phyloP scores from a whole-genome alignment of 2,888 invertebrate genomes.

The Seladonia tumulorum region DNA sequence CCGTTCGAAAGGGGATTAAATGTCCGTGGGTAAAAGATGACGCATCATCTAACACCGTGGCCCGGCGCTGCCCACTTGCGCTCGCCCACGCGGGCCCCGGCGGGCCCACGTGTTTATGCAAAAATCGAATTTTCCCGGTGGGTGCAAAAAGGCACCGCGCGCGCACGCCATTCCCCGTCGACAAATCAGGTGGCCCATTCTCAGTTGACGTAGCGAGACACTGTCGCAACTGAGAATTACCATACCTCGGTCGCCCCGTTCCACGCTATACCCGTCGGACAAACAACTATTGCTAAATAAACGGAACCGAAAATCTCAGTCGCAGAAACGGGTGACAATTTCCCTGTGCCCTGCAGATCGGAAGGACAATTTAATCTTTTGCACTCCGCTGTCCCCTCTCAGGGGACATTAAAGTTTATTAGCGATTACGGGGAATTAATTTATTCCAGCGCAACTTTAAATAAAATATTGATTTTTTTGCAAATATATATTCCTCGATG shows the following conservation, averaged over 20 bases:
- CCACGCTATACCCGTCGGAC: not conserved
- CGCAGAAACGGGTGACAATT: not conserved
- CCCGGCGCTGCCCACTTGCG: conserved; percentile 56
- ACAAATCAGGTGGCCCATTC: conserved; percentile 41
- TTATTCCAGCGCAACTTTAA: too few relatives aligned
- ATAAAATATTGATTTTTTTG: too few relatives aligned
- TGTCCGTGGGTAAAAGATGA: conserved; percentile 61
- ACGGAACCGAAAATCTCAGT: not conserved
- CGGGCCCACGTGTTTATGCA: conserved; percentile 50
- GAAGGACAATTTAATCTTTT: too few relatives aligned
- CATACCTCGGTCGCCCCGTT: conserved; percentile 9
- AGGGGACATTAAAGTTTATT: too few relatives aligned
- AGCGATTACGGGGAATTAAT: too few relatives aligned
- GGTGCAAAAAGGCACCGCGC: conserved; percentile 40
- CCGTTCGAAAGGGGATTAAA: conserved; percentile 48
- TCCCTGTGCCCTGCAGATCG: too few relatives aligned
- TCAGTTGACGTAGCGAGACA: conserved; percentile 7
- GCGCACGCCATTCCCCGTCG: conserved; percentile 24
- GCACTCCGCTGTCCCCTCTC: too few relatives aligned
- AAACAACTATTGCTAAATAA: not conserved
- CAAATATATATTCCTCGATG: too few relatives aligned
- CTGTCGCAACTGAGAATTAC: conserved; percentile 13
- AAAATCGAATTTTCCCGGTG: conserved; percentile 46
- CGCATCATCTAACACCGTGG: conserved; percentile 64
- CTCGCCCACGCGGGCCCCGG: conserved; percentile 24